phyloP scores from a whole-genome alignment of 2,113 vertebrate species.

The Phaethornis superciliosus region DNA sequence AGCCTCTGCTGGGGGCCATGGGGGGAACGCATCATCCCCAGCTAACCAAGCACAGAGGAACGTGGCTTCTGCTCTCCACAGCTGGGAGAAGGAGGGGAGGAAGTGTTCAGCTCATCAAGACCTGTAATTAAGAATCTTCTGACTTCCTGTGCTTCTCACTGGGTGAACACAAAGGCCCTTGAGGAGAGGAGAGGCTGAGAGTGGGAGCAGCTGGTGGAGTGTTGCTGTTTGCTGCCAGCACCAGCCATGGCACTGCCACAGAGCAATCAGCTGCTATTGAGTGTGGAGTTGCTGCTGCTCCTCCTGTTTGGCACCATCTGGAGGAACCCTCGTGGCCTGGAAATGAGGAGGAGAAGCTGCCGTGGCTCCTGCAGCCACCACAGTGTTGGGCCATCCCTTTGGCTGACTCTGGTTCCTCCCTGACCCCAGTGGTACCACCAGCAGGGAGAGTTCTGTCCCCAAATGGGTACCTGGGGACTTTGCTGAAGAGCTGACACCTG shows the following conservation, averaged over 20 bases:
- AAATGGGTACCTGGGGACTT: neutral
- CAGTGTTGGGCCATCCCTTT: neutral
- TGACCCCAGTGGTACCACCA: no score
- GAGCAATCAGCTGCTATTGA: neutral
- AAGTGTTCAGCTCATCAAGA: accelerated
- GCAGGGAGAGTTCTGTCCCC: neutral
- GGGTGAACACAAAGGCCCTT: neutral
- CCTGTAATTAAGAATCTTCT: neutral
- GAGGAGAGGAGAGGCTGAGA: neutral
- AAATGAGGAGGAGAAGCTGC: neutral
- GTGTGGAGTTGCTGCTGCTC: neutral
- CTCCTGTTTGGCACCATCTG: neutral
- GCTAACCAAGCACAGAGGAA: accelerated
- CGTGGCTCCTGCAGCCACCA: neutral
- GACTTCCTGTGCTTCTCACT: neutral
- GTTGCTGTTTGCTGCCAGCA: neutral
- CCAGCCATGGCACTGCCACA: neutral
- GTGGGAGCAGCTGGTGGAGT: neutral
- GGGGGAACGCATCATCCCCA: neutral
- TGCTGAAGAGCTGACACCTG: neutral
- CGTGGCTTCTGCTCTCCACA: accelerated
- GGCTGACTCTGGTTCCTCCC: no score
- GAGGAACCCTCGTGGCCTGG: neutral
- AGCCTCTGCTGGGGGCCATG: neutral
- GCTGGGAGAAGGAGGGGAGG: neutral